Base-by-base conservation (phyloP, 1,140 invertebrate species). In the Brachionus asplanchnoidis region DNA sequence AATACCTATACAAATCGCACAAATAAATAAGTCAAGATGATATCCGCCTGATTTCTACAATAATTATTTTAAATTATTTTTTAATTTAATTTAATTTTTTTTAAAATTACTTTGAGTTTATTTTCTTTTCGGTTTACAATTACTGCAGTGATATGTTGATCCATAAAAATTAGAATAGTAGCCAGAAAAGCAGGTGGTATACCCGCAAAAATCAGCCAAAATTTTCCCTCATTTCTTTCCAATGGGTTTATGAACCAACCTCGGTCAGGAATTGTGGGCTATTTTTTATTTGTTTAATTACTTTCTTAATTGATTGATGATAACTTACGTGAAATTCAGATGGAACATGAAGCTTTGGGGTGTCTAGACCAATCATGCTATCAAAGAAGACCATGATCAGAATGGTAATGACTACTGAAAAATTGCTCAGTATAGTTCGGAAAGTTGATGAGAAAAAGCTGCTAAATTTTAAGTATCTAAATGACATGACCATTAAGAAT, bases 41-140 rank as follows among this genome's bases (percentile, higher is more conserved):
- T 99, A 99, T 26, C 97, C 97, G 88, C 96, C 96, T 68, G 96
- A 96, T 93, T 98, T 98, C 68, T 73, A 9, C 40, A 4, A 14
- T 46, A 73, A 42, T 20, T 42, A 20, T 40, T 32, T 14, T 14
- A 68, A 1, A 14, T 17, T 11, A 2, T 68, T 40, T 12, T 11
- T 26, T 12, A 6, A 23, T 3, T 3, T 1, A 68, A 2, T 40
- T 68, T 36, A 1, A 36, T 36, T 36, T 28, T 68, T 68, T 68
- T 40, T 14, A 28, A 68, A 14, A 4, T 73, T 73, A 73, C 68
- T 92, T 96, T 95, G 50, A 99, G 91, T 90, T 99, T 99, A 89
- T 99, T 97, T 90, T 99, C 97, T 90, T 97, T 98, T 53, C 97
- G 92, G 89, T 99, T 99, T 9, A 99, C 94, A 88, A 99, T 99